These are phyloP conservation scores for Calliopum simillimum DNA, from an alignment of 2,888 invertebrate genomes.

Conservation along the genomic window DNA sequence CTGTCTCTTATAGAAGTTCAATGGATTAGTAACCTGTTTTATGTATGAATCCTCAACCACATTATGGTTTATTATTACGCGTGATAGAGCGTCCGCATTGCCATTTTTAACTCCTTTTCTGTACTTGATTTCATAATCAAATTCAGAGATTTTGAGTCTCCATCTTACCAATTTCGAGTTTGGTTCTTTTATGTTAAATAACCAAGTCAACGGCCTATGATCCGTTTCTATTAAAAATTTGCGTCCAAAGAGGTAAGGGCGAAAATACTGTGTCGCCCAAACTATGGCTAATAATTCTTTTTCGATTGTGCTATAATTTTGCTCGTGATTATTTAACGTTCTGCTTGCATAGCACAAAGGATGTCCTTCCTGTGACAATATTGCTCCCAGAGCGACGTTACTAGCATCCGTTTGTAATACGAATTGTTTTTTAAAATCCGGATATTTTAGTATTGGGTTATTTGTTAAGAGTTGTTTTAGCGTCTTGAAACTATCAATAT, in stretches of 20 bases:
- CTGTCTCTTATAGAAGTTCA: too few relatives aligned
- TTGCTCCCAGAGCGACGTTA: constrained; percentile 32
- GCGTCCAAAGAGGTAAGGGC: constrained; percentile 54
- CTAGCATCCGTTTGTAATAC: constrained; percentile 38
- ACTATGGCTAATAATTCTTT: constrained; percentile 53
- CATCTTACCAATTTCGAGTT: constrained; percentile 9
- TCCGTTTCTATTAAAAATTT: constrained; percentile 56
- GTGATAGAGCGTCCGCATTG: constrained; percentile 29
- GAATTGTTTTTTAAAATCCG: constrained; percentile 40
- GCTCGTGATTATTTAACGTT: constrained; percentile 48
- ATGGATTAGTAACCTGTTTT: too few relatives aligned
- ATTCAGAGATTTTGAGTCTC: constrained; percentile 23
- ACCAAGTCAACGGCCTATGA: constrained; percentile 56
- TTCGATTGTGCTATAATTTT: constrained; percentile 52
- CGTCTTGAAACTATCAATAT: constrained; percentile 26
- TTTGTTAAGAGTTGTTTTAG: constrained; percentile 32
- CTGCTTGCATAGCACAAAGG: constrained; percentile 49
- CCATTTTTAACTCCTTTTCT: constrained; percentile 19
- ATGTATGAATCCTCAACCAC: too few relatives aligned
- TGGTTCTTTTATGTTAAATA: constrained; percentile 10
- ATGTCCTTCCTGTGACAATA: constrained; percentile 17
- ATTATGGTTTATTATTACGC: too few relatives aligned
- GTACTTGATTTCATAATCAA: constrained; percentile 17
- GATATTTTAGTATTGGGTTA: constrained; percentile 37
- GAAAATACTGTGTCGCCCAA: constrained; percentile 50